Evolutionary conservation across 2,797 vertebrate genomes (phyloP), one percentile per base, ranked within the genome.

Genomic region (Hemibagrus guttatus): DNA sequence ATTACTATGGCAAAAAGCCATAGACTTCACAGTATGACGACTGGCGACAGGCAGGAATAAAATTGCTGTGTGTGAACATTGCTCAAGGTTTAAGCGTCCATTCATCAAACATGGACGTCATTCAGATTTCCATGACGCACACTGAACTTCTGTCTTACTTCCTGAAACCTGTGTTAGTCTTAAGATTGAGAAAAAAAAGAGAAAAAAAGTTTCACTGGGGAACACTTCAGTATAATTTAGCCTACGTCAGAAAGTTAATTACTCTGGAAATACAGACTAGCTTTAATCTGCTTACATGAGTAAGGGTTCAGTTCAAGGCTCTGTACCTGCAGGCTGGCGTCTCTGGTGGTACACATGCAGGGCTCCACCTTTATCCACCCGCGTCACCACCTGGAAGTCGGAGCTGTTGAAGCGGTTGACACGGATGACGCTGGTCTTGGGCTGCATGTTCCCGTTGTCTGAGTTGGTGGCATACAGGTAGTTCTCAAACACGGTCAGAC

Each of bases 401-500:
- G 97, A 96, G 94, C 96, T 98, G 94, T 99, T 99, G 94, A 99
- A 99, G 78, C 98, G 97, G 93, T 99, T 99, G 59, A 99, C 97
- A 0, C 97, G 94, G 91, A 99, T 98, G 91, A 99, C 98, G 0
- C 97, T 99, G 6, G 97, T 99, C 92, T 99, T 99, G 92, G 98
- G 97, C 94, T 99, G 98, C 46, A 97, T 94, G 23, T 98, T 98
- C 92, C 97, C 97, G 0, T 98, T 98, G 90, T 99, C 98, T 0
- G 97, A 98, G 93, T 99, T 99, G 92, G 98, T 99, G 89, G 98
- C 98, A 0, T 99, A 99, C 79, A 99, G 95, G 90, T 99, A 99
- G 90, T 99, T 99, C 95, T 99, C 98, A 0, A 99, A 99, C 19
- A 99, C 98, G 0, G 98, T 99, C 89, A 99, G 95, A 21, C 97